phyloP scores from a whole-genome alignment of 2,797 vertebrate species.

The Lophotriccus pileatus region DNA sequence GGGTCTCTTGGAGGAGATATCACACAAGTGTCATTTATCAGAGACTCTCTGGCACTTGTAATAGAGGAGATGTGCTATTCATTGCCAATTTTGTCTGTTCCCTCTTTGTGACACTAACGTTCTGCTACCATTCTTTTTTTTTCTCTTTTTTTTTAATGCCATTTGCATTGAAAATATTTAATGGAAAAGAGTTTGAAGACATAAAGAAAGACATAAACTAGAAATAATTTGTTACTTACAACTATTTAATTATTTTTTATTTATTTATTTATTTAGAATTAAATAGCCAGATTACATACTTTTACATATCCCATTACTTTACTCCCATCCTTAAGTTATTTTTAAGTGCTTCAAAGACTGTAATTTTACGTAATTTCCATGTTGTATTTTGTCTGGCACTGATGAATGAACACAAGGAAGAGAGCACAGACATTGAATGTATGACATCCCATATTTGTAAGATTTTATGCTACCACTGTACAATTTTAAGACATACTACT shows the following conservation, averaged over 20 bases:
- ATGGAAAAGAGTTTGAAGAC: background rate
- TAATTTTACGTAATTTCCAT: slow-evolving; percentile 51
- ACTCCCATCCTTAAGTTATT: slow-evolving; percentile 50
- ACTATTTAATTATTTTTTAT: background rate
- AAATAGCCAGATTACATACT: background rate
- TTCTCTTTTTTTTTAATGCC: background rate
- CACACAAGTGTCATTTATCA: background rate
- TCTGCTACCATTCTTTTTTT: background rate
- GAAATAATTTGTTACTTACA: slow-evolving; percentile 24
- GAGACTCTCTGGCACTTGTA: background rate
- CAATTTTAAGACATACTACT: slow-evolving; percentile 44
- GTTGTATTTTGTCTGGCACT: slow-evolving; percentile 23
- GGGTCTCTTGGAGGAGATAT: background rate
- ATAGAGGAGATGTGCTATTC: background rate
- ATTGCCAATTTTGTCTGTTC: background rate
- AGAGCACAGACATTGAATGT: slow-evolving; percentile 30
- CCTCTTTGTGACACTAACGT: fast-evolving
- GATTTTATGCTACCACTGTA: slow-evolving; percentile 4
- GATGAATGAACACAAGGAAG: slow-evolving; percentile 33
- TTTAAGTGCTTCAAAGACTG: slow-evolving; percentile 54
- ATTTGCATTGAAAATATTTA: background rate
- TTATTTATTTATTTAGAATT: background rate
- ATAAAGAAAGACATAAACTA: too few relatives aligned
- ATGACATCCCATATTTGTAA: slow-evolving; percentile 39
- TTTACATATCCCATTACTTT: slow-evolving; percentile 57